A percentile compares a stretch with the other conserved stretches of the same genome.
Conservation (phyloP, 2,888 invertebrate genomes). For the Malacosoma neustria region DNA sequence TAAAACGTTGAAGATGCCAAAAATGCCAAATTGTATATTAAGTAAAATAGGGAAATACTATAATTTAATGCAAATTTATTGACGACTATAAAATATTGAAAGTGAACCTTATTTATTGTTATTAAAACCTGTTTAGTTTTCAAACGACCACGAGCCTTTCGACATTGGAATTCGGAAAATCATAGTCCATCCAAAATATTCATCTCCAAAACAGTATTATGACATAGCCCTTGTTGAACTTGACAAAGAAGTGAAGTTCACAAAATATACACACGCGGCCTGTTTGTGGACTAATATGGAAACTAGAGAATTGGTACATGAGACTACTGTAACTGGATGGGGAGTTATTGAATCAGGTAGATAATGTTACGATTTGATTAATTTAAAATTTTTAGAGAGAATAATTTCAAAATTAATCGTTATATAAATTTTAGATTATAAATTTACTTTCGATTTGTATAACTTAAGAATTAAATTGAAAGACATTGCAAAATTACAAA, state of each 20-base stretch:
- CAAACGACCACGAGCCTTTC: constrained; percentile 9
- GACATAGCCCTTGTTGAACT: constrained; percentile 47
- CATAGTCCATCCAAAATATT: constrained; percentile 32
- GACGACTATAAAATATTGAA: too few species aligned
- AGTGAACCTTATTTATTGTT: constrained; percentile 1
- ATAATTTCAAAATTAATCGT: too few species aligned
- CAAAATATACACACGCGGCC: constrained; percentile 33
- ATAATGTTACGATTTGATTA: constrained; percentile 1
- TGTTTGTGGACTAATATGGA: constrained; percentile 34
- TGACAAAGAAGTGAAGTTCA: constrained; percentile 22
- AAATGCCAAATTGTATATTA: too few species aligned
- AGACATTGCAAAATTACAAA: too few species aligned
- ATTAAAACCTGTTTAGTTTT: constrained; percentile 11
- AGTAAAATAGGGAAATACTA: too few species aligned
- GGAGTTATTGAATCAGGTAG: constrained; percentile 36
- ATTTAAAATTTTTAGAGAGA: too few species aligned
- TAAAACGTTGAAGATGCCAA: too few species aligned
- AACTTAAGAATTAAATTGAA: too few species aligned
- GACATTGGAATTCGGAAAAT: constrained; percentile 31
- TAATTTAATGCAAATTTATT: too few species aligned
- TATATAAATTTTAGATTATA: too few species aligned
- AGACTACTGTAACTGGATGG: constrained; percentile 42
- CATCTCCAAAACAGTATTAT: constrained; percentile 35
- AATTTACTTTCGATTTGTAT: too few species aligned
- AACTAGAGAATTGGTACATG: constrained; percentile 16